Conservation (phyloP, 2,113 vertebrate species). For the Tetrao urogallus region DNA sequence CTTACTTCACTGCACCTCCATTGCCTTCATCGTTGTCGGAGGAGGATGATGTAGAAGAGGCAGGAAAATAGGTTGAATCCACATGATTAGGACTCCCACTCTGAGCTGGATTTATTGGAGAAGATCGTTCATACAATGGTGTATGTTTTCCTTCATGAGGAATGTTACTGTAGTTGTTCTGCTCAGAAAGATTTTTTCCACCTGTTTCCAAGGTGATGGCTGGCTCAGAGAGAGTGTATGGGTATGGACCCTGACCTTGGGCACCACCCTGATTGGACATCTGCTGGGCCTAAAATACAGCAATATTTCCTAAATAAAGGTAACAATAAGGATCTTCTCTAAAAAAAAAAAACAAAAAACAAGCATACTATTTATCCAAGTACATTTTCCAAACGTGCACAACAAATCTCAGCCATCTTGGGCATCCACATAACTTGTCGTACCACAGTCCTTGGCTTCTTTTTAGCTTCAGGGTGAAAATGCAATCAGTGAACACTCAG, state of each 20-base stretch:
- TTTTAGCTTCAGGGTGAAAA: neutral
- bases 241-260: slow-evolving; percentile 82
- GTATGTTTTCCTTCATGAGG: slow-evolving; percentile 92
- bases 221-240: slow-evolving; percentile 81
- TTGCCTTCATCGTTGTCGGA: slow-evolving; percentile 90
- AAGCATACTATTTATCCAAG: neutral
- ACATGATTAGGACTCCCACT: slow-evolving; percentile 86
- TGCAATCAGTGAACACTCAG: neutral
- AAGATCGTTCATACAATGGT: slow-evolving; percentile 92
- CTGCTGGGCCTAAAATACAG: slow-evolving; percentile 77
- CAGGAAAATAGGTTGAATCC: slow-evolving; percentile 85
- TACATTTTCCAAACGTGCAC: neutral
- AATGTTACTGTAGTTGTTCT: slow-evolving; percentile 93
- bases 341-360: neutral
- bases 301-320: neutral
- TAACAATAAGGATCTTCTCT: neutral
- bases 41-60: slow-evolving; percentile 89
- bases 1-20: slow-evolving; percentile 90
- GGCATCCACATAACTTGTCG: neutral
- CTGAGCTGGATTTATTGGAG: slow-evolving; percentile 85
- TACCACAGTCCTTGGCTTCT: neutral
- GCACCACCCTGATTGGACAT: slow-evolving; percentile 77
- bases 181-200: slow-evolving; percentile 85
- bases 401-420: neutral
- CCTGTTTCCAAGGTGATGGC: slow-evolving; percentile 78